Conservation (phyloP, 2,113 vertebrate genomes). For the Alexandromys fortis region DNA sequence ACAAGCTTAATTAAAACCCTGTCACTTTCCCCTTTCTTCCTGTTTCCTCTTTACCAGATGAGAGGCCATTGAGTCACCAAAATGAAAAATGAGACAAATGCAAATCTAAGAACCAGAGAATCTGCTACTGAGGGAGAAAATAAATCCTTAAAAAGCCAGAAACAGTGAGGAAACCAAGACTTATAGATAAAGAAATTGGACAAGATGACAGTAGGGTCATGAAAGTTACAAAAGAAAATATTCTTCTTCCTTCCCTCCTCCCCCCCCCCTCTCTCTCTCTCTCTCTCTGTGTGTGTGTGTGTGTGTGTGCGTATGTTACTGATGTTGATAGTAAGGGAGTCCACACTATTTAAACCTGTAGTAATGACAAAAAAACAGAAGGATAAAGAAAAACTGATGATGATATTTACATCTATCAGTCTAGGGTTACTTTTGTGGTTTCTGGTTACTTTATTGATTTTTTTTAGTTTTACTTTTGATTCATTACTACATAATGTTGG, state of each 20-base stretch:
- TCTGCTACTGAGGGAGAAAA: background rate
- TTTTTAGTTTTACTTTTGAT: background rate
- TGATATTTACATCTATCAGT: background rate
- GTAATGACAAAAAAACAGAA: background rate
- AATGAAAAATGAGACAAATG: background rate
- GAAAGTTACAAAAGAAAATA: background rate
- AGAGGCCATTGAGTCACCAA: background rate
- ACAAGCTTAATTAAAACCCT: background rate
- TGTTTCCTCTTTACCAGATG: background rate
- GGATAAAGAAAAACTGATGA: background rate
- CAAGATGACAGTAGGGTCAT: background rate
- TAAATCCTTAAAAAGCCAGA: background rate
- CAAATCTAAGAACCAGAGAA: background rate
- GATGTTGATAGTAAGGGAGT: background rate
- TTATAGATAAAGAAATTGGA: background rate
- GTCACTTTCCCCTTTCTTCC: background rate
- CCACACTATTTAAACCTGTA: background rate
- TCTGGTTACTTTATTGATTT: background rate
- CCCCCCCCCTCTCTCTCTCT: too few relatives aligned
- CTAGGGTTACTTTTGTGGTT: background rate
- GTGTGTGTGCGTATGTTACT: background rate
- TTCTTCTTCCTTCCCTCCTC: background rate
- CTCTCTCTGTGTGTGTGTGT: background rate
- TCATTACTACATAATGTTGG: background rate
- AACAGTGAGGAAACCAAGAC: background rate